Evolutionary conservation across 64 coral and sea anemone genomes (phyloP), one percentile per base, ranked within the genome.

Genomic region (Montipora sp.): DNA sequence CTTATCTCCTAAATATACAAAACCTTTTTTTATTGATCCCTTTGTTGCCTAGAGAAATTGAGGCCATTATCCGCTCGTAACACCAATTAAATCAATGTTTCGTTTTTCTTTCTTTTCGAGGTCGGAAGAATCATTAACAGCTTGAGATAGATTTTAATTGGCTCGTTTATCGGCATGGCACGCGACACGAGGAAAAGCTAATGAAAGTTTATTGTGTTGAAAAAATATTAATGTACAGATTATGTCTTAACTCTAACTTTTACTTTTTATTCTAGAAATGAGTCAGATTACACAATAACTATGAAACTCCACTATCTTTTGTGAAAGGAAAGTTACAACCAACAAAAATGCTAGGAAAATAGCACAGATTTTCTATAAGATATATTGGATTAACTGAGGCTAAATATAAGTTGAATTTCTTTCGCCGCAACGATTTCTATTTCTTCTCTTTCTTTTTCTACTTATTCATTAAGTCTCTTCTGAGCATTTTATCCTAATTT

Each of bases 151-250:
- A 8, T 50, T 85, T 45, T 85, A 70, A 85, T 85, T 85, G 82
- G 82, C 18, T 72, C 16, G 15, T 85, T 85, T 43, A 21, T 5
- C 19, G 3, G 45, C 46, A 44, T 72, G 82, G 82, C 82, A 85
- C 82, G 82, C 82, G 82, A 85, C 82, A 85, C 65, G 65, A 69
- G 82, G 65, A 44, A 69, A 11, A 50, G 71, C 18, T 67, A 71
- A 85, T 49, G 11, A 71, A 85, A 14, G 8, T 11, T 50, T 59
- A 60, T 47, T 72, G 49, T 8, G 11, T 47, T 36, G 7, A n/a
- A 23, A 83, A 61, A 57, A 11, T 57, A 83, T 83, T 67, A 83
- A 47, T 65, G 15, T 36, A 46, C 59, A 18, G 44, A 71, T 11
- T 69, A 2, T 71, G 14, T 9, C 10, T 84, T 84, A 58, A 69